phyloP scores from a whole-genome alignment of 2,113 vertebrate genomes.

The Notothenia rossii region DNA sequence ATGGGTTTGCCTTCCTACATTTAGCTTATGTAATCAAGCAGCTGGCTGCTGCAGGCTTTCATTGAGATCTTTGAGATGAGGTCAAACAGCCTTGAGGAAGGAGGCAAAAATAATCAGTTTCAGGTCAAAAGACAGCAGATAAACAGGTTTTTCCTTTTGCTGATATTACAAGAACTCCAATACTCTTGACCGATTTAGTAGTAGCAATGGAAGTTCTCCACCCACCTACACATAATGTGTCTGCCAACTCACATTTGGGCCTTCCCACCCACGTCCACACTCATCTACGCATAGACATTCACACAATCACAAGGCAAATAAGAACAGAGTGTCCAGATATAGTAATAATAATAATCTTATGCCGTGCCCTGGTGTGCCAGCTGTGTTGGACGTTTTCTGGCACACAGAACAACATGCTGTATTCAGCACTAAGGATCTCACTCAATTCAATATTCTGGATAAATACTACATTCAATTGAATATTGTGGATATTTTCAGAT shows the following conservation, averaged over 20 bases:
- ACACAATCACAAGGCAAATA: conserved; percentile 37
- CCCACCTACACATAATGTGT: conserved; percentile 54
- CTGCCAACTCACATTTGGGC: conserved; percentile 60
- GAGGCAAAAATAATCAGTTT: conserved; percentile 26
- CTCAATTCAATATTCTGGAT: not conserved
- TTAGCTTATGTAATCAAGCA: conserved; percentile 33
- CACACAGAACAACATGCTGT: conserved; percentile 12
- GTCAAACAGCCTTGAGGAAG: not conserved
- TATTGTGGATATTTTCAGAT: not conserved
- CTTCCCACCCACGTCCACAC: conserved; percentile 2
- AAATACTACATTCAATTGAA: not conserved
- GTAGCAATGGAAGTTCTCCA: conserved; percentile 50
- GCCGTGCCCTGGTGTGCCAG: conserved; percentile 35
- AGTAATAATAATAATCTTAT: conserved; percentile 36
- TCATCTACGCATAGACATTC: conserved; percentile 19
- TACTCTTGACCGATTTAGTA: conserved; percentile 16
- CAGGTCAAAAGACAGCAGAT: conserved; percentile 9
- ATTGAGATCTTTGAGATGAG: not conserved
- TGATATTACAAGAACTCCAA: conserved; percentile 21
- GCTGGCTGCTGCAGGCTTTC: conserved; percentile 48
- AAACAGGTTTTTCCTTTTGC: conserved; percentile 20
- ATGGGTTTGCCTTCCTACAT: conserved; percentile 16
- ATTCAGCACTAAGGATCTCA: not conserved
- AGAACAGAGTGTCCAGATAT: conserved; percentile 47
- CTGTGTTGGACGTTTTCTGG: conserved; percentile 39